Conservation (phyloP, 2,888 invertebrate species). For the Parthenolecanium corni region DNA sequence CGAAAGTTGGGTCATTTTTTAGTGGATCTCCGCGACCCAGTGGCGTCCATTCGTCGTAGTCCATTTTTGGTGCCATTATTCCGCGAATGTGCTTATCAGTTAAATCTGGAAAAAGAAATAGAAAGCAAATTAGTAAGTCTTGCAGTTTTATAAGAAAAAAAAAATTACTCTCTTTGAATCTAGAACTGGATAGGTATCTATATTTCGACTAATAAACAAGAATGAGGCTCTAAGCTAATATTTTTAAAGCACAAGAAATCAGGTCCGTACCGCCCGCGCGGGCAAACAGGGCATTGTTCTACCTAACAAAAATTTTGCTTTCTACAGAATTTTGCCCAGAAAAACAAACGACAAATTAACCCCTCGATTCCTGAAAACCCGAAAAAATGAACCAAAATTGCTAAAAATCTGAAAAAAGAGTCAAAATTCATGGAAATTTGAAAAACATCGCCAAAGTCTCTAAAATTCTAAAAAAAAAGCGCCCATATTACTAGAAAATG, state of each 20-base stretch:
- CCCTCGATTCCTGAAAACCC: too few species aligned
- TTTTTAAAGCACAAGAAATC: too few species aligned
- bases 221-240: too few species aligned
- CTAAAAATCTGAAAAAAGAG: too few species aligned
- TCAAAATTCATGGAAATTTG: too few species aligned
- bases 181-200: background rate
- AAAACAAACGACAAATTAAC: too few species aligned
- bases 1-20: constrained; percentile 73
- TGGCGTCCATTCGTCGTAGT: constrained; percentile 76
- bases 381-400: too few species aligned
- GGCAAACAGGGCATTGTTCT: too few species aligned
- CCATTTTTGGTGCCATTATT: constrained; percentile 53
- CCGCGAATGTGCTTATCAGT: constrained; percentile 25
- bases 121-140: background rate
- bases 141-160: background rate
- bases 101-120: background rate
- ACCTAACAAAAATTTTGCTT: too few species aligned
- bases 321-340: too few species aligned
- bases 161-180: background rate
- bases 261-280: too few species aligned
- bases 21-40: constrained; percentile 69
- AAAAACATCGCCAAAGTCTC: background rate
- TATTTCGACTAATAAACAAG: background rate
- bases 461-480: too few species aligned
- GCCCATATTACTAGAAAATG: background rate